Base-by-base conservation (phyloP, 2,113 vertebrate species). In the Electrona antarctica region DNA sequence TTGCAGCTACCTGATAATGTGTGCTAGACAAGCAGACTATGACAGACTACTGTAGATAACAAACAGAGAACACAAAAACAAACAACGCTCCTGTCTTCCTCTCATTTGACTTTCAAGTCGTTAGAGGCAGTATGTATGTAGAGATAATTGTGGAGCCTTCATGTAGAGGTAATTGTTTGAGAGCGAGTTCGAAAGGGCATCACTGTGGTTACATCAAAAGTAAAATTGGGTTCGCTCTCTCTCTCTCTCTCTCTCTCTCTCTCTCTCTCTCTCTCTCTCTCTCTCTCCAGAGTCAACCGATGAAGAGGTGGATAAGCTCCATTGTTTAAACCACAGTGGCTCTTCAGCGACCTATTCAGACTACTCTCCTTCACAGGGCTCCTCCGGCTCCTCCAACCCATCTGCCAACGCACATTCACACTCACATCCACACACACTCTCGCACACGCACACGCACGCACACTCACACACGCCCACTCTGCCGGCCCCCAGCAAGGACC, bases 261-360 rank as follows among this genome's bases (percentile, higher is more conserved):
- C 29, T 86, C 14, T 73, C 21, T 72, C 28, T 66, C 6, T 54
- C 46, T 64, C 10, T 60, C 7, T 77, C 28, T 49, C 45, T 76
- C 57, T 81, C 63, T 52, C 7, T 74, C 81, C 93, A 99, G 98
- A 98, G 87, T 99, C 97, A 46, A 98, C 96, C 52, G 98, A 99
- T 85, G 98, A 99, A 81, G 98, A 98, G 90, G 94, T 94, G 82
- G 98, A 99, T 92, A 99, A 98, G 94, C 94, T 96, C 88, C 97
- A 99, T 85, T 96, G 97, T 95, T 92, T 97, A 92, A 98, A 98
- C 92, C 98, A 98, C 94, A 99, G 98, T 79, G 96, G 97, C 87
- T 99, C 98, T 89, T 99, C 98, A 59, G 98, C 96, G 89, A 99
- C 97, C 87, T 99, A 99, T 91, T 99, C 98, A 41, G 98, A 99